Conservation (phyloP, 2,113 vertebrate species). For the Chaenogobius annularis region DNA sequence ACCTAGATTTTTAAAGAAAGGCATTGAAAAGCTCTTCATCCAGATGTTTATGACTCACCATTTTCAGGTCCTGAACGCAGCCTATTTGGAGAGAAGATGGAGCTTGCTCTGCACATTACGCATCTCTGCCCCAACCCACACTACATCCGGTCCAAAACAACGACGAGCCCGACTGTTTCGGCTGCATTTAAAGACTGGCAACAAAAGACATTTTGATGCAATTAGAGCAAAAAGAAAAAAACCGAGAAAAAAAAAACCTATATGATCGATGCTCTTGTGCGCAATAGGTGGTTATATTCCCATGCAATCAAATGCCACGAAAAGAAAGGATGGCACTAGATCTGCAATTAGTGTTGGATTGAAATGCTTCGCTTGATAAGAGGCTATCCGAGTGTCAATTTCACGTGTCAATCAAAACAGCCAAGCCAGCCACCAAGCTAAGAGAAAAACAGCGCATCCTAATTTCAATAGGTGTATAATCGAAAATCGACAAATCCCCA, state of each 20-base stretch:
- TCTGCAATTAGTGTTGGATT: constrained; percentile 93
- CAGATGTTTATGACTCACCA: constrained; percentile 71
- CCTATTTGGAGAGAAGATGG: constrained; percentile 66
- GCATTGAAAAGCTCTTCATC: constrained; percentile 39
- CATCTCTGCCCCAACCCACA: constrained; percentile 67
- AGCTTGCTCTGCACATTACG: constrained; percentile 65
- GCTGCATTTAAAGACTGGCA: constrained; percentile 91
- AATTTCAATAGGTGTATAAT: constrained; percentile 91
- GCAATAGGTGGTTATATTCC: constrained; percentile 86
- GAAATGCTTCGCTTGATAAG: constrained; percentile 87
- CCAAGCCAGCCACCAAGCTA: constrained; percentile 83
- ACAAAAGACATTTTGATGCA: constrained; percentile 86
- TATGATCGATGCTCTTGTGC: constrained; percentile 84
- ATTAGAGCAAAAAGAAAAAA: constrained; percentile 74
- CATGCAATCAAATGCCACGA: constrained; percentile 86
- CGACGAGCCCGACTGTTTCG: constrained; percentile 82
- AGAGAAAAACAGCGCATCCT: constrained; percentile 83
- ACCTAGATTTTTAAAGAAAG: constrained; percentile 40
- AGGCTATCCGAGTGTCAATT: constrained; percentile 91
- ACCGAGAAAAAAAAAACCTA: constrained; percentile 31
- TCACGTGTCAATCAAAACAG: constrained; percentile 91
- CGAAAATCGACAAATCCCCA: constrained; percentile 89
- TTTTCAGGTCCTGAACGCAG: constrained; percentile 59
- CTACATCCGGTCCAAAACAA: constrained; percentile 87
- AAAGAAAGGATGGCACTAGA: constrained; percentile 82